Conservation (phyloP, 2,888 invertebrate species). For the Phasia obesa region DNA sequence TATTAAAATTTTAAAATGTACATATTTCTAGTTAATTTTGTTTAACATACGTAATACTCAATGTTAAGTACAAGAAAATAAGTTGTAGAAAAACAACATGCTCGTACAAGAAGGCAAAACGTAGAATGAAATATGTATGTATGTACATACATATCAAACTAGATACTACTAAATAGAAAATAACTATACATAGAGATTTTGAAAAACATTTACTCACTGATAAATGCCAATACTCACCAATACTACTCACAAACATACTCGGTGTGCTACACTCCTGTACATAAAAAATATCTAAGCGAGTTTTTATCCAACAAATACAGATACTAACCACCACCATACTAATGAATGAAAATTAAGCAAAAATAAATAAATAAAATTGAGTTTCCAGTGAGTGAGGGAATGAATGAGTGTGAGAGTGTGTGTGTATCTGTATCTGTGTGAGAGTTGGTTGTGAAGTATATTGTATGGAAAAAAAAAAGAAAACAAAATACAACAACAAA, state of each 20-base stretch:
- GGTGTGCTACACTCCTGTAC: neutral
- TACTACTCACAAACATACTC: slow-evolving; percentile 1
- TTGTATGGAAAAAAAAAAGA: slow-evolving; percentile 51
- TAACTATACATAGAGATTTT: slow-evolving; percentile 49
- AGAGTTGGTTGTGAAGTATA: slow-evolving; percentile 46
- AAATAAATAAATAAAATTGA: slow-evolving; percentile 24
- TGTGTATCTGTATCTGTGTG: slow-evolving; percentile 11
- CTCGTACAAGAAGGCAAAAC: slow-evolving; percentile 19
- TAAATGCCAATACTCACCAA: slow-evolving; percentile 39
- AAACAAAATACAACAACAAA: slow-evolving; percentile 57
- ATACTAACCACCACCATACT: slow-evolving; percentile 70
- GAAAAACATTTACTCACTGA: slow-evolving; percentile 18
- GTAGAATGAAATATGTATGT: slow-evolving; percentile 31
- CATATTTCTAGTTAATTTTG: neutral
- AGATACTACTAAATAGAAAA: slow-evolving; percentile 42
- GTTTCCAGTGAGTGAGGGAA: slow-evolving; percentile 27
- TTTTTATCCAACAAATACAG: slow-evolving; percentile 40
- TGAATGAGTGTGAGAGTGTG: neutral
- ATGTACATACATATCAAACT: too few relatives aligned
- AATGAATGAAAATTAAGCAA: slow-evolving; percentile 55
- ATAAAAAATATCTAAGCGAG: slow-evolving; percentile 61
- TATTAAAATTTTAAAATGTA: neutral
- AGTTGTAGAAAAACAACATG: neutral
- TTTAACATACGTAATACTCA: neutral
- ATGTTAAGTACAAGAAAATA: slow-evolving; percentile 1